These are phyloP conservation scores for Mechanitis messenoides DNA, from an alignment of 2,888 invertebrate species.

Conservation along the genomic window DNA sequence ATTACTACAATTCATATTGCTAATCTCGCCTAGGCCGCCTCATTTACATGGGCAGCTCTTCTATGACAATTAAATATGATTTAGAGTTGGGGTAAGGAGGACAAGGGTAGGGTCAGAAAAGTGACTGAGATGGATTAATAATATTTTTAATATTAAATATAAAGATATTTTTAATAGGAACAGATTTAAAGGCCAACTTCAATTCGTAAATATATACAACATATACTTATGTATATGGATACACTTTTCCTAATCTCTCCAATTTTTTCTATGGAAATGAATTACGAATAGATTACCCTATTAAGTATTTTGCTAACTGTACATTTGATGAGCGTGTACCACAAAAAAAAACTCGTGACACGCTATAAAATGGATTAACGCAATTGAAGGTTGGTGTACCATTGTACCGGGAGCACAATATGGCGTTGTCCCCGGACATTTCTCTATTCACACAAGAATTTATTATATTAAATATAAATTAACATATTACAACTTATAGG, in stretches of 20 bases:
- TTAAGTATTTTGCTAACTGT: constrained; percentile 18
- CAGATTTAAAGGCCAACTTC: neutral
- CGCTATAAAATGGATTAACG: constrained; percentile 72
- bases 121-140: constrained; percentile 7
- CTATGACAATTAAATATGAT: constrained; percentile 62
- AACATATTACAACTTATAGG: constrained; percentile 63
- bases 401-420: constrained; percentile 39
- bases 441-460: constrained; percentile 54
- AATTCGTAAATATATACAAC: neutral
- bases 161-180: no score
- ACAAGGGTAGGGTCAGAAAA: constrained; percentile 21
- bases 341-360: constrained; percentile 57
- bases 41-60: constrained; percentile 59
- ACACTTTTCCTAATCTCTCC: neutral
- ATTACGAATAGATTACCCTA: neutral
- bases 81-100: constrained; percentile 55
- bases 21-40: constrained; percentile 64
- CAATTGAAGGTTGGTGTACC: constrained; percentile 54
- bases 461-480: constrained; percentile 73
- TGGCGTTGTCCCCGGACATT: constrained; percentile 44
- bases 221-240: neutral
- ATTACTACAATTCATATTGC: constrained; percentile 66
- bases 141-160: no score
- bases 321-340: constrained; percentile 30
- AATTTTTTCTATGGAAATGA: no score